Base-by-base conservation (phyloP, 2,113 vertebrate species). In the Upupa epops region DNA sequence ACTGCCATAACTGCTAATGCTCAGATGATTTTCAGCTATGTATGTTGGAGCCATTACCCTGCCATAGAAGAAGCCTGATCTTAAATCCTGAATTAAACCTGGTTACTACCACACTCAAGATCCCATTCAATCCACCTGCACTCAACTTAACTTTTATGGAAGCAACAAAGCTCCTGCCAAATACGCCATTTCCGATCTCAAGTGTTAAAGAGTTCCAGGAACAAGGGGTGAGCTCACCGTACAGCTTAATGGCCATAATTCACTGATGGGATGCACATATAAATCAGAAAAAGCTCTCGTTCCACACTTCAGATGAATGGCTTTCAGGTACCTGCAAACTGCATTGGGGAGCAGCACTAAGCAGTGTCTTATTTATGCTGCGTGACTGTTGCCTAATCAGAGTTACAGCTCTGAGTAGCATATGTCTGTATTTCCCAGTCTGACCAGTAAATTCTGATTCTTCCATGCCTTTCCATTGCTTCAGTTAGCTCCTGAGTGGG, bases 31-130 rank as follows among this genome's bases (percentile, higher is more conserved):
- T 88, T 65, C 6, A 29, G 22, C 32, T 3, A 60, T 1, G 5
- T 8, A 9, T 13, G 1, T 13, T 45, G 45, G n/a, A 65, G 18
- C 8, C 34, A 42, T 42, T 42, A 40, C 52, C 5, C 48, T 36
- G 8, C 7, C 54, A 65, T 8, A 45, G 49, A 11, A 7, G 12
- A 68, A 72, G 18, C 20, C 28, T 0, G 0, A 3, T 31, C 46
- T 79, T 49, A n/a, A 49, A 22, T 68, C n/a, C 59, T 54, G 13
- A 72, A 89, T 75, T 36, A 36, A 92, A 25, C 16, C n/a, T 29
- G 25, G 6, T 56, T 64, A 40, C 37, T 78, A 58, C 6, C 25
- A 17, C 9, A 45, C 31, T 45, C 3, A 83, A 80, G 22, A 74
- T 34, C 22, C 34, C 37, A 0, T 0, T 74, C 49, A 74, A 12